Percentiles rank a stretch among this genome's conserved stretches.
phyloP scores from a whole-genome alignment of 2,113 vertebrate genomes.

The Hippocampus guttulatus region DNA sequence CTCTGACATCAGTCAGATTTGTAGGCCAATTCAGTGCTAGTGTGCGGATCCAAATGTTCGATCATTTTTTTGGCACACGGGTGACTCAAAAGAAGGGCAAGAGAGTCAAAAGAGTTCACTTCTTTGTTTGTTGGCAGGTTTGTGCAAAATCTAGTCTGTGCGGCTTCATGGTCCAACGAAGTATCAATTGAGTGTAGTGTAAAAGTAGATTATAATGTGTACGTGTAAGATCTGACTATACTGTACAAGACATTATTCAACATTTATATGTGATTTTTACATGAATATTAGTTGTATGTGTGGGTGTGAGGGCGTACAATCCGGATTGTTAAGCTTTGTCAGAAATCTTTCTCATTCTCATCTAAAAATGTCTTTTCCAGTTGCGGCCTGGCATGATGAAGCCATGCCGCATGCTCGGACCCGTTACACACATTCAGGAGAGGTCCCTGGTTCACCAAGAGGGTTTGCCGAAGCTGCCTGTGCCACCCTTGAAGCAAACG shows the following conservation, averaged over 20 bases:
- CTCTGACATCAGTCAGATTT: neutral
- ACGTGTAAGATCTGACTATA: too few relatives aligned
- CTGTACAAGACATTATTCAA: too few relatives aligned
- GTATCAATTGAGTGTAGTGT: neutral
- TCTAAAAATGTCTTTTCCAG: constrained; percentile 48
- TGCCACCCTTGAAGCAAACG: constrained; percentile 81
- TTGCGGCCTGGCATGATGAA: constrained; percentile 65
- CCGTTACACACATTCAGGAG: constrained; percentile 66
- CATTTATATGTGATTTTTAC: too few relatives aligned
- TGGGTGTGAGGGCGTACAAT: neutral
- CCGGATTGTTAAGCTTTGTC: neutral
- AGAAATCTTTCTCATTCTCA: neutral
- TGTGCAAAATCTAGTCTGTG: neutral
- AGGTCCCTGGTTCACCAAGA: constrained; percentile 73
- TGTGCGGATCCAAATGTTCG: neutral
- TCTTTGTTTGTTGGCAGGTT: neutral
- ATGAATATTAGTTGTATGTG: too few relatives aligned
- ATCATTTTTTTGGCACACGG: neutral
- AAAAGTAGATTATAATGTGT: neutral
- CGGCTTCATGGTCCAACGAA: neutral
- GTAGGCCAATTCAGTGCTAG: neutral
- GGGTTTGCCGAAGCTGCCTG: constrained; percentile 67
- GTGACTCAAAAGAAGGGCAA: neutral
- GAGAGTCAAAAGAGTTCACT: neutral
- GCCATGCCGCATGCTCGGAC: constrained; percentile 74